Conservation (phyloP, 2,113 vertebrate species). For the Xiphorhynchus elegans region DNA sequence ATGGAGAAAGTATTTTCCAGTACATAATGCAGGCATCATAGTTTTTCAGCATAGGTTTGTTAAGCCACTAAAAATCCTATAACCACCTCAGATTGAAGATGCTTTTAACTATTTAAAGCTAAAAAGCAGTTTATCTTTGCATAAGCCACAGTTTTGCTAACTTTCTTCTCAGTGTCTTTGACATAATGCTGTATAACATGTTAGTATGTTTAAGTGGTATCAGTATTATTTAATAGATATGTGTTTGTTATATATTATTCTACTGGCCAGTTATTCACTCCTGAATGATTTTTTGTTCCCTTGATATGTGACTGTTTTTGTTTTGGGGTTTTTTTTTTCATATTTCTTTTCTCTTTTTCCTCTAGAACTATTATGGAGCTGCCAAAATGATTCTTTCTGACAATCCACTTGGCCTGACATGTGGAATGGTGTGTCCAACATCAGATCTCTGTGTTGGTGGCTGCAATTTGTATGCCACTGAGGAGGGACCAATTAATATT, state of each 20-base stretch:
- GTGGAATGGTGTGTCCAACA: constrained; percentile 94
- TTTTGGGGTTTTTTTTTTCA: too few relatives aligned
- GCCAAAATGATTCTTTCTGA: constrained; percentile 89
- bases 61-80: background rate
- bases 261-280: background rate
- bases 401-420: constrained; percentile 92
- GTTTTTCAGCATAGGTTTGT: background rate
- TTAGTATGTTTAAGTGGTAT: background rate
- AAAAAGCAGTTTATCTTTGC: background rate
- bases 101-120: background rate
- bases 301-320: background rate
- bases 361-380: constrained; percentile 91
- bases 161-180: background rate
- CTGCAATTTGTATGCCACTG: constrained; percentile 87
- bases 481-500: constrained; percentile 95
- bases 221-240: background rate
- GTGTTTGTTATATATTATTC: background rate
- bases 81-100: background rate
- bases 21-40: background rate
- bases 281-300: background rate
- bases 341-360: background rate
- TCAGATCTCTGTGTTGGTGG: constrained; percentile 91
- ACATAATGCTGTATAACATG: background rate
- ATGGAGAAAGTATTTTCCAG: background rate
- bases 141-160: background rate